Percentiles rank a stretch among this genome's conserved stretches.
Conservation (phyloP, 2,797 vertebrate species). For the Mormyrus proboscirostris region DNA sequence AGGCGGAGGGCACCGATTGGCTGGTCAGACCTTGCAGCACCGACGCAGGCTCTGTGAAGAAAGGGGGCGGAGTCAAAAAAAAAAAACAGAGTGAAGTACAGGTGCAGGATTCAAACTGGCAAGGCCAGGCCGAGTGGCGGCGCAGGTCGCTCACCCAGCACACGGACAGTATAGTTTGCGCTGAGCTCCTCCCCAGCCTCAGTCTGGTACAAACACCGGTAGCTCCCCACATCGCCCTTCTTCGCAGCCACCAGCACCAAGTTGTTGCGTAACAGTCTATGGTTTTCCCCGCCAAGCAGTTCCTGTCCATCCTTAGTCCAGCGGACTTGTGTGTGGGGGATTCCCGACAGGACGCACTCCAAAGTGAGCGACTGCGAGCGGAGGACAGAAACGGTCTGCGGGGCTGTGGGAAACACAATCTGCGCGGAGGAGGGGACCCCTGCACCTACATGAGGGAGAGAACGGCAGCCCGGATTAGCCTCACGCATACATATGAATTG, state of each 20-base stretch:
- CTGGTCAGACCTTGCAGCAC: constrained; percentile 60
- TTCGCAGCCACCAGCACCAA: constrained; percentile 57
- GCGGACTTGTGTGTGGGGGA: constrained; percentile 38
- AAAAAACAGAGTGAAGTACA: not conserved
- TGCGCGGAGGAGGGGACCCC: constrained; percentile 38
- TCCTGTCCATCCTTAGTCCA: constrained; percentile 76
- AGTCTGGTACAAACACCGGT: constrained; percentile 66
- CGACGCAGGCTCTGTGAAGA: constrained; percentile 63
- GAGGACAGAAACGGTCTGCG: constrained; percentile 55
- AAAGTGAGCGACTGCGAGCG: constrained; percentile 65
- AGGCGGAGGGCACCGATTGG: constrained; percentile 52
- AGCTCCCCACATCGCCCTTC: constrained; percentile 67
- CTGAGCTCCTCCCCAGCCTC: constrained; percentile 48
- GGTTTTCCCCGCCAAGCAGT: constrained; percentile 34
- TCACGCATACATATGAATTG: not conserved
- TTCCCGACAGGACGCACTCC: constrained; percentile 76
- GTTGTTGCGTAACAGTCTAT: constrained; percentile 62
- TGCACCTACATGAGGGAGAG: constrained; percentile 29
- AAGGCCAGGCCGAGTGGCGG: not conserved
- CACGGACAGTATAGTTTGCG: constrained; percentile 70
- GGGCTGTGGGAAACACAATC: constrained; percentile 70
- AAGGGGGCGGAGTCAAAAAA: not conserved
- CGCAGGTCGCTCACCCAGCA: constrained; percentile 69
- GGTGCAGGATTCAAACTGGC: no score
- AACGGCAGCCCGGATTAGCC: not conserved